phyloP scores from a whole-genome alignment of 2,797 vertebrate species.

The Epinephelus coioides region DNA sequence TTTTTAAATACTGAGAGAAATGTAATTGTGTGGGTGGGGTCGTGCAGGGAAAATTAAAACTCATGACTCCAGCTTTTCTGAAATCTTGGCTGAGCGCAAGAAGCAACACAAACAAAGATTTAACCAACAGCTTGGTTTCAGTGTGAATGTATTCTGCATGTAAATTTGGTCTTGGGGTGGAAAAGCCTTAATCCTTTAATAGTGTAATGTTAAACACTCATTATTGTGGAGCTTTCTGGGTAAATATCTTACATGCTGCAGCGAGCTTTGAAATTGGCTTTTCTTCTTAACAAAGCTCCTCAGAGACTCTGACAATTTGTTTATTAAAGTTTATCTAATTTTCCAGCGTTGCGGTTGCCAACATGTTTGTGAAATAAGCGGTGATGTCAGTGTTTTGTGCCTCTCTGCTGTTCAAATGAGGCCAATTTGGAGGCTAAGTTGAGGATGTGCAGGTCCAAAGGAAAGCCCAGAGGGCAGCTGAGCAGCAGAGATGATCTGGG shows the following conservation, averaged over 20 bases:
- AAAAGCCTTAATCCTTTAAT: background rate
- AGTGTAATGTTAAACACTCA: background rate
- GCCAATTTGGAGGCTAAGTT: constrained; percentile 37
- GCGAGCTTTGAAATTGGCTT: background rate
- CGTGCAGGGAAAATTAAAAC: background rate
- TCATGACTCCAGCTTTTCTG: background rate
- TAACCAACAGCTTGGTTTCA: background rate
- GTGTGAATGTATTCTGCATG: background rate
- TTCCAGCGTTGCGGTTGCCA: constrained; percentile 37
- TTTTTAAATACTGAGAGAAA: background rate
- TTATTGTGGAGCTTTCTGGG: background rate
- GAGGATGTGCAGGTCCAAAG: constrained; percentile 36
- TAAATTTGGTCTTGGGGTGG: background rate
- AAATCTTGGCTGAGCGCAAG: background rate
- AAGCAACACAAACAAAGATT: background rate
- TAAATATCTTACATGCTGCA: background rate
- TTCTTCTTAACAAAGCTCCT: constrained; percentile 19
- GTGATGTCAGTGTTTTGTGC: constrained; percentile 57
- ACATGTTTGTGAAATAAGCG: constrained; percentile 38
- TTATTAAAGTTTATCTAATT: constrained; percentile 54
- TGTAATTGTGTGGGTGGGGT: background rate
- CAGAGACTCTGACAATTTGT: constrained; percentile 40
- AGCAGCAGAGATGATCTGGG: constrained; percentile 58
- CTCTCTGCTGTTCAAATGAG: constrained; percentile 19
- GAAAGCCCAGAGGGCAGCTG: constrained; percentile 48